Percentiles rank a stretch among this genome's conserved stretches.
These are phyloP conservation scores for Polyommatus icarus DNA, from an alignment of 2,888 invertebrate genomes.

Conservation along the genomic window DNA sequence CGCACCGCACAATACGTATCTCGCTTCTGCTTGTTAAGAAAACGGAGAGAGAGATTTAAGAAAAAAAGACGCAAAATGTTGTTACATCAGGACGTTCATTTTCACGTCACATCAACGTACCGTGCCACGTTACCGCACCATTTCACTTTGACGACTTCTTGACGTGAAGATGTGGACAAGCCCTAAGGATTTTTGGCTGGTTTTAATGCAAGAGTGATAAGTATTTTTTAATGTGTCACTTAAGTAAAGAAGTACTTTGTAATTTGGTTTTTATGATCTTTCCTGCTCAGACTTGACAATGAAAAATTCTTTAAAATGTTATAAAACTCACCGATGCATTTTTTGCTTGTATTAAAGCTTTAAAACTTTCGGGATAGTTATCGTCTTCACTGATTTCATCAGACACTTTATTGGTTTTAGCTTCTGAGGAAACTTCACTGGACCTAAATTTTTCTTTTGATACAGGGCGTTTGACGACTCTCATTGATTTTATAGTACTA, in stretches of 20 bases:
- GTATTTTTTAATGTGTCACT: background rate
- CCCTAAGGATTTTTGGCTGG: too few relatives aligned
- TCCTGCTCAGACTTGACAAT: background rate
- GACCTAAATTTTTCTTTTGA: conserved; percentile 55
- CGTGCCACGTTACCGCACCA: too few relatives aligned
- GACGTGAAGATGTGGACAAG: too few relatives aligned
- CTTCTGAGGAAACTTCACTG: conserved; percentile 7
- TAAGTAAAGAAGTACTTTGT: background rate
- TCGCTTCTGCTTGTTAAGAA: too few relatives aligned
- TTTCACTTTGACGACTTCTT: too few relatives aligned
- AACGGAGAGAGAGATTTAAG: too few relatives aligned
- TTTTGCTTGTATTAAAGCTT: conserved; percentile 83
- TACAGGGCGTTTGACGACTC: conserved; percentile 60
- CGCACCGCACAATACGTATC: too few relatives aligned
- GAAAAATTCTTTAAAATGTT: background rate
- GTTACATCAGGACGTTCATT: too few relatives aligned
- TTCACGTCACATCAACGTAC: too few relatives aligned
- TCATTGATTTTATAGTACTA: conserved; percentile 56
- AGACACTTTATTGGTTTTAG: conserved; percentile 45
- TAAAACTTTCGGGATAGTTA: conserved; percentile 84
- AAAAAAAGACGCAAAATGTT: too few relatives aligned
- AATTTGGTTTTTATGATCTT: background rate
- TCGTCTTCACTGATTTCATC: conserved; percentile 82
- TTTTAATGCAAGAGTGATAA: too few relatives aligned
- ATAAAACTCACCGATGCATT: conserved; percentile 69